Percentiles rank a stretch among this genome's conserved stretches.
These are phyloP conservation scores for Steinernema scapterisci DNA, from an alignment of 2,888 invertebrate genomes.

Conservation along the genomic window DNA sequence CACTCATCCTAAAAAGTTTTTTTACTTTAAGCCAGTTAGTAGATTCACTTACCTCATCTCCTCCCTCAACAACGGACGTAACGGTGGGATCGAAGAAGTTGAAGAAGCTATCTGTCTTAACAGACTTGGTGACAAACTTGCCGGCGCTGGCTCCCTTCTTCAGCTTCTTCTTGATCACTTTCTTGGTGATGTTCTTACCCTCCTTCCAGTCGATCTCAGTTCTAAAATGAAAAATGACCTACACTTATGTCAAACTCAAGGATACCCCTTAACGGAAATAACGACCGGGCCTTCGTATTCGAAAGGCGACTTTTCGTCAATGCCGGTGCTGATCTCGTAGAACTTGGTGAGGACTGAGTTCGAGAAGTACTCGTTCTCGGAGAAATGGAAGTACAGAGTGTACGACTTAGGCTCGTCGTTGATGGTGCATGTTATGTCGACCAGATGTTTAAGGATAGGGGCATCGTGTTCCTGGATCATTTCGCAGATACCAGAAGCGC, in stretches of 20 bases:
- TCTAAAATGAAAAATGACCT: conserved; percentile 74
- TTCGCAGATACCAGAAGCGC: conserved; percentile 82
- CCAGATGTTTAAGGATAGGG: conserved; percentile 58
- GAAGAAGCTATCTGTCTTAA: conserved; percentile 89
- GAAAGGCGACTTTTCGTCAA: conserved; percentile 75
- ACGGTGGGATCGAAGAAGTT: conserved; percentile 80
- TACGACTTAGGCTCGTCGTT: conserved; percentile 70
- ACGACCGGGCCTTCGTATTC: conserved; percentile 94
- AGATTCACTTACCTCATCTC: conserved; percentile 39
- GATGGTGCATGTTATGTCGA: conserved; percentile 54
- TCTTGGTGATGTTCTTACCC: conserved; percentile 93
- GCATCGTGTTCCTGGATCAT: conserved; percentile 73
- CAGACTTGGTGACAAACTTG: conserved; percentile 61
- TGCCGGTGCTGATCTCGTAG: conserved; percentile 86
- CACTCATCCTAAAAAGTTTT: conserved; percentile 75
- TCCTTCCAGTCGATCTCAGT: conserved; percentile 96
- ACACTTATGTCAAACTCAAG: neutral
- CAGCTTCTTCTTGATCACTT: conserved; percentile 89
- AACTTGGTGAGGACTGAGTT: conserved; percentile 85
- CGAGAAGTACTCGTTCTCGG: conserved; percentile 87
- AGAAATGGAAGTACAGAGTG: conserved; percentile 86
- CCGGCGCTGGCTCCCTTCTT: conserved; percentile 74
- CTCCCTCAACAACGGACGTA: conserved; percentile 50
- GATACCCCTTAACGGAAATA: conserved; percentile 79
- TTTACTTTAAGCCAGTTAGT: too few relatives aligned